A percentile compares a stretch with the other conserved stretches of the same genome.
Conservation (phyloP, 2,888 invertebrate species). For the Anthophora plumipes region DNA sequence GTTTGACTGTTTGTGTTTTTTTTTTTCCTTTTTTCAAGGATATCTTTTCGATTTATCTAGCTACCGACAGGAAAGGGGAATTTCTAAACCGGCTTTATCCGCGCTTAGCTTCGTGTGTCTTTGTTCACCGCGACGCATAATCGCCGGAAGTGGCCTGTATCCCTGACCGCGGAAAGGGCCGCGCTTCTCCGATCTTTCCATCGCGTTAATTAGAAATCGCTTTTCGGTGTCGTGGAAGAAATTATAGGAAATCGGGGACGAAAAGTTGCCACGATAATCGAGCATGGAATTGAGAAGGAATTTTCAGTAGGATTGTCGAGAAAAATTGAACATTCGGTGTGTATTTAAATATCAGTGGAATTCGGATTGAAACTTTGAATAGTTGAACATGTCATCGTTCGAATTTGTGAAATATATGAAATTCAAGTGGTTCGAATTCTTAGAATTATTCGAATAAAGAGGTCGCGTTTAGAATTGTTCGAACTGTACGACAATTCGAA, state of each 20-base stretch:
- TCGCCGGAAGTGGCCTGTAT: slow-evolving; percentile 63
- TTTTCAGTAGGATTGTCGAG: too few species aligned
- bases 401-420: too few species aligned
- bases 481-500: too few species aligned
- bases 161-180: neutral
- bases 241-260: neutral
- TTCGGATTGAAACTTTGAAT: too few species aligned
- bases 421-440: too few species aligned
- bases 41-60: slow-evolving; percentile 53
- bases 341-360: too few species aligned
- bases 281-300: too few species aligned
- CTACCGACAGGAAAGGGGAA: slow-evolving; percentile 51
- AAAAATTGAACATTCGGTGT: too few species aligned
- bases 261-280: neutral
- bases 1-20: neutral
- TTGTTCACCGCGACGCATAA: slow-evolving; percentile 38
- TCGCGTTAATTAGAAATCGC: neutral
- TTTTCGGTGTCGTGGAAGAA: neutral
- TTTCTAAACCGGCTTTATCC: slow-evolving; percentile 56
- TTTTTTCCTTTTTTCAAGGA: slow-evolving; percentile 15
- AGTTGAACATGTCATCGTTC: too few species aligned
- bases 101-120: neutral
- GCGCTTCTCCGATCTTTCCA: neutral
- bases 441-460: too few species aligned
- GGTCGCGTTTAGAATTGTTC: too few species aligned